These are phyloP conservation scores for Lycia hirtaria DNA, from an alignment of 2,888 invertebrate species.

Conservation along the genomic window DNA sequence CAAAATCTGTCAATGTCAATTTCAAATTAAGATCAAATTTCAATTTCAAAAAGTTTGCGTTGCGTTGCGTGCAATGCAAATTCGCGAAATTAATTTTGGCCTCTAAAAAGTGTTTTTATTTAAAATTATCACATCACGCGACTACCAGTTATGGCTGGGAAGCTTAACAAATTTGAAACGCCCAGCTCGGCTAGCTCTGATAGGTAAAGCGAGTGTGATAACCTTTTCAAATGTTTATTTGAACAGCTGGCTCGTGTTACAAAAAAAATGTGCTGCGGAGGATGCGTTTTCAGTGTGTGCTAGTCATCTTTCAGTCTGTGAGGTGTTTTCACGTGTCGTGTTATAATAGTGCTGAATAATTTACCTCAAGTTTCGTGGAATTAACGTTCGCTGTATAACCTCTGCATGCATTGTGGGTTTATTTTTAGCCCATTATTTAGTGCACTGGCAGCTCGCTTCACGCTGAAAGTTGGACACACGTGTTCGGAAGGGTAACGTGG, in stretches of 20 bases:
- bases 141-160: constrained; percentile 75
- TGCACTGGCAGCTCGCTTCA: constrained; percentile 73
- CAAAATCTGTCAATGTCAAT: constrained; percentile 13
- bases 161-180: constrained; percentile 90
- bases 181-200: constrained; percentile 96
- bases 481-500: constrained; percentile 59
- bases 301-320: constrained; percentile 57
- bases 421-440: constrained; percentile 81
- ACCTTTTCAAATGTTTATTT: constrained; percentile 74
- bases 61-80: constrained; percentile 61
- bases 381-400: constrained; percentile 69
- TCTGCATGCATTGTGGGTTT: constrained; percentile 74
- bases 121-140: constrained; percentile 49
- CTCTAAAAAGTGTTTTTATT: constrained; percentile 45
- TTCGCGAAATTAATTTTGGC: constrained; percentile 56
- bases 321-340: constrained; percentile 60
- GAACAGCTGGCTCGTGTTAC: constrained; percentile 77
- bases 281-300: constrained; percentile 61
- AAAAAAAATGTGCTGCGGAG: constrained; percentile 59
- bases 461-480: constrained; percentile 69
- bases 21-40: too few species aligned
- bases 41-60: constrained; percentile 42
- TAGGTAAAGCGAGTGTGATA: constrained; percentile 87
- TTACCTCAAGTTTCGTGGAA: constrained; percentile 47
- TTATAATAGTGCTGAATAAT: constrained; percentile 58